Percentiles rank a stretch among this genome's conserved stretches.
Evolutionary conservation across 2,888 invertebrate species (phyloP).

Genomic region (Mythimna loreyi): DNA sequence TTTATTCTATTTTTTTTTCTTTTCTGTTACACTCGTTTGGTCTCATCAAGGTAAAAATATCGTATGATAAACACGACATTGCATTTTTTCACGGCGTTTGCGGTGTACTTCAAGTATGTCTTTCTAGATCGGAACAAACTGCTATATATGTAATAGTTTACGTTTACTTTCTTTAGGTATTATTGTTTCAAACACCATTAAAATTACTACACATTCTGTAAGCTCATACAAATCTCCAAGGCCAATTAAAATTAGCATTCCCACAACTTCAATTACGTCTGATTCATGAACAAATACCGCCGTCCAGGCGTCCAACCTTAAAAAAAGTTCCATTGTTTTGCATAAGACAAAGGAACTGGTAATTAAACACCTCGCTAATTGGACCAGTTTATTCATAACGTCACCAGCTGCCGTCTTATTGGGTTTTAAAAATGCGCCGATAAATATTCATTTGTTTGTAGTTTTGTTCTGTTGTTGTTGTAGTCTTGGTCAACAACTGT

Average conservation of each 20-base stretch:
- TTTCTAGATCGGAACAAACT: no score
- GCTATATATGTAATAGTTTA: no score
- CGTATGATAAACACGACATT: background rate
- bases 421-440: constrained; percentile 54
- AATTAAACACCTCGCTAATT: constrained; percentile 67
- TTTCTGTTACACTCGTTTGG: background rate
- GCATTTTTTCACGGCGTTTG: background rate
- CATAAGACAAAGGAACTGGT: constrained; percentile 62
- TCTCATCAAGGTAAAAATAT: no score
- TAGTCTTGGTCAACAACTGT: constrained; percentile 7
- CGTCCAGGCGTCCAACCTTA: constrained; percentile 34
- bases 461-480: constrained; percentile 19
- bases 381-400: constrained; percentile 65
- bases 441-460: constrained; percentile 62
- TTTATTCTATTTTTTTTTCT: background rate
- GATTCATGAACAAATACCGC: constrained; percentile 43
- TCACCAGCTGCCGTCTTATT: constrained; percentile 62
- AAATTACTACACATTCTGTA: background rate
- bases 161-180: background rate
- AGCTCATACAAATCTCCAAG: constrained; percentile 7
- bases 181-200: background rate
- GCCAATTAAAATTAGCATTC: constrained; percentile 43
- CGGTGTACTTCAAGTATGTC: background rate
- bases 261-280: constrained; percentile 40
- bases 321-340: constrained; percentile 60